Conservation (phyloP, 2,888 invertebrate genomes). For the Orthosia cruda region DNA sequence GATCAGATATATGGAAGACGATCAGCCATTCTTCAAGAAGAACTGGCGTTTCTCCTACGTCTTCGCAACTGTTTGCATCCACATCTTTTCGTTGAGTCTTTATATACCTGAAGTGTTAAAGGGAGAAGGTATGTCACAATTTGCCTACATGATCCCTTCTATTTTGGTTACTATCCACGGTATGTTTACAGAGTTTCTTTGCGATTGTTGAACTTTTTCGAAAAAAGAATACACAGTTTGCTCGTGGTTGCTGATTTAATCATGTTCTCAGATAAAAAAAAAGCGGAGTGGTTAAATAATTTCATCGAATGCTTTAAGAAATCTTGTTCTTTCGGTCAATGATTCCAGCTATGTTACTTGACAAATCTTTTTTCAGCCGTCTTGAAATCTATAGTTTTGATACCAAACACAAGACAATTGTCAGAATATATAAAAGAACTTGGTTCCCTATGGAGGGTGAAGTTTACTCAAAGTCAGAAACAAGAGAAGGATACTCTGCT, state of each 20-base stretch:
- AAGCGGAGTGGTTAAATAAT: too few species aligned
- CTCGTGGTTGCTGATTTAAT: too few species aligned
- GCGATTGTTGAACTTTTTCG: not conserved
- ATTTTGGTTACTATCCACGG: conserved; percentile 65
- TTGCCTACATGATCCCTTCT: conserved; percentile 65
- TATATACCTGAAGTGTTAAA: conserved; percentile 50
- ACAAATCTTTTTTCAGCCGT: conserved; percentile 59
- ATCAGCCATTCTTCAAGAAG: conserved; percentile 55
- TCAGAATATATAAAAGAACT: conserved; percentile 67
- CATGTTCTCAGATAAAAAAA: too few species aligned
- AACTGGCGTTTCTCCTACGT: conserved; percentile 68
- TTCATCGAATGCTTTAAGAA: too few species aligned
- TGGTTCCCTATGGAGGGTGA: conserved; percentile 69
- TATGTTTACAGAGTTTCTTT: conserved; percentile 27
- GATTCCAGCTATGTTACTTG: not conserved
- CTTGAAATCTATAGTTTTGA: conserved; percentile 63
- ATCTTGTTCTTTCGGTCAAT: not conserved
- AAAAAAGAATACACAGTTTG: too few species aligned
- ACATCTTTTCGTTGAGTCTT: conserved; percentile 39
- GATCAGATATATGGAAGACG: conserved; percentile 52
- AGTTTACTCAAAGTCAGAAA: conserved; percentile 60
- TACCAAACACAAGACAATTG: conserved; percentile 60
- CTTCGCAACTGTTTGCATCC: conserved; percentile 46
- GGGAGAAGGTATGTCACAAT: conserved; percentile 54
- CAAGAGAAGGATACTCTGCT: conserved; percentile 55